A percentile compares a stretch with the other conserved stretches of the same genome.
Conservation (phyloP, 2,888 invertebrate species). For the Barypeithes pellucidus region DNA sequence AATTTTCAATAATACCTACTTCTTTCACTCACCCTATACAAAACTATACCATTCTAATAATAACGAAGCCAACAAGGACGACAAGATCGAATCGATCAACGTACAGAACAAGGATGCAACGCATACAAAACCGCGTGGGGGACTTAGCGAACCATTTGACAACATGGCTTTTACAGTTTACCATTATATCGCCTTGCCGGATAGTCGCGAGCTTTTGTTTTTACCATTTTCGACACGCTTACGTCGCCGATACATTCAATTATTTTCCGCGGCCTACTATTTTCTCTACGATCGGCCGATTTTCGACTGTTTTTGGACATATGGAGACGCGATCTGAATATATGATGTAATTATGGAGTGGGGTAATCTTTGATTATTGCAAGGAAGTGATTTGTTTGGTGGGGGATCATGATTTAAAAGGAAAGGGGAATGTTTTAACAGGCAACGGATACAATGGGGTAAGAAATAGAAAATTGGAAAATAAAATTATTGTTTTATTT, state of each 20-base stretch:
- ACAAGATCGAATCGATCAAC: constrained; percentile 3
- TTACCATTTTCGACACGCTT: constrained; percentile 40
- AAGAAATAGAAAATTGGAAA: not conserved
- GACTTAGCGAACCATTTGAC: constrained; percentile 44
- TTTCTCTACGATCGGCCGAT: constrained; percentile 15
- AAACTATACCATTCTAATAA: constrained; percentile 39
- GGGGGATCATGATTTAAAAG: constrained; percentile 10
- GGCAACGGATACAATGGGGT: not conserved
- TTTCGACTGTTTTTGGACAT: constrained; percentile 40
- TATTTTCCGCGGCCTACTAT: constrained; percentile 34
- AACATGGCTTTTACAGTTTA: constrained; percentile 51
- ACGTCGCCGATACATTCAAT: constrained; percentile 36
- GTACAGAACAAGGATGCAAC: constrained; percentile 24
- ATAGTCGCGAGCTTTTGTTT: constrained; percentile 47
- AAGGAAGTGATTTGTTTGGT: constrained; percentile 10
- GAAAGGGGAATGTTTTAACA: constrained; percentile 4
- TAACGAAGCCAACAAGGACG: constrained; percentile 21
- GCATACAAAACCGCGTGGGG: constrained; percentile 52
- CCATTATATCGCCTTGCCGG: constrained; percentile 47
- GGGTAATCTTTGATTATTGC: not conserved
- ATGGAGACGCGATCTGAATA: constrained; percentile 23
- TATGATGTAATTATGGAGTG: constrained; percentile 31
- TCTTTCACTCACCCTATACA: constrained; percentile 15
- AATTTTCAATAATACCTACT: not conserved
- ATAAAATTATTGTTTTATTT: not conserved